Conservation (phyloP, 2,888 invertebrate genomes). For the Cantharis rufa region DNA sequence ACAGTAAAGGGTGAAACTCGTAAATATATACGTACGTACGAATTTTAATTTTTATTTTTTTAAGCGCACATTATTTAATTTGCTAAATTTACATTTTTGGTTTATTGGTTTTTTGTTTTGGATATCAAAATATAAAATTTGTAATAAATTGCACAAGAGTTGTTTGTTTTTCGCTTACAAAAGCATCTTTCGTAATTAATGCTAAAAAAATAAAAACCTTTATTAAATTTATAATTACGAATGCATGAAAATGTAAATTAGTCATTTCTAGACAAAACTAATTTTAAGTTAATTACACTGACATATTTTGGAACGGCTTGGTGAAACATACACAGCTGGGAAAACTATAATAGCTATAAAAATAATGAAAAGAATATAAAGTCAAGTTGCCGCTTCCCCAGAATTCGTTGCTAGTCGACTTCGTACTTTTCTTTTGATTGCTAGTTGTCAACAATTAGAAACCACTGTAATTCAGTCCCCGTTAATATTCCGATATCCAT, state of each 20-base stretch:
- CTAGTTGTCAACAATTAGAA: too few relatives aligned
- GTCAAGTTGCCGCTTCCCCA: background rate
- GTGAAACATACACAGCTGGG: background rate
- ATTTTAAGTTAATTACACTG: background rate
- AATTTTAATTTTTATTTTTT: background rate
- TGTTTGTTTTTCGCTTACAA: background rate
- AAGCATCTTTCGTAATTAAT: background rate
- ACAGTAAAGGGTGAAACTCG: conserved; percentile 1
- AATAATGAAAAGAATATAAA: background rate
- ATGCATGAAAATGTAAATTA: background rate
- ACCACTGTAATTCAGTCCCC: too few relatives aligned
- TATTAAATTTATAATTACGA: background rate
- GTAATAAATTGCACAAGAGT: background rate
- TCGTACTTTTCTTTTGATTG: background rate
- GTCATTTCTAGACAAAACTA: background rate
- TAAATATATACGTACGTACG: background rate
- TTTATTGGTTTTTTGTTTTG: background rate
- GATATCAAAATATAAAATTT: background rate
- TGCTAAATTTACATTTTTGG: background rate
- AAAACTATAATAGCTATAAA: background rate
- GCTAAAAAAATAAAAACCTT: background rate
- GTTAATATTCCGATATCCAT: too few relatives aligned
- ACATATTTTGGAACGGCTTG: background rate
- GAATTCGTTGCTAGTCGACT: background rate
- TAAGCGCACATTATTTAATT: background rate